A percentile compares a stretch with the other conserved stretches of the same genome.
These are phyloP conservation scores for Eutolmus rufibarbis DNA, from an alignment of 2,888 invertebrate species.

Conservation along the genomic window DNA sequence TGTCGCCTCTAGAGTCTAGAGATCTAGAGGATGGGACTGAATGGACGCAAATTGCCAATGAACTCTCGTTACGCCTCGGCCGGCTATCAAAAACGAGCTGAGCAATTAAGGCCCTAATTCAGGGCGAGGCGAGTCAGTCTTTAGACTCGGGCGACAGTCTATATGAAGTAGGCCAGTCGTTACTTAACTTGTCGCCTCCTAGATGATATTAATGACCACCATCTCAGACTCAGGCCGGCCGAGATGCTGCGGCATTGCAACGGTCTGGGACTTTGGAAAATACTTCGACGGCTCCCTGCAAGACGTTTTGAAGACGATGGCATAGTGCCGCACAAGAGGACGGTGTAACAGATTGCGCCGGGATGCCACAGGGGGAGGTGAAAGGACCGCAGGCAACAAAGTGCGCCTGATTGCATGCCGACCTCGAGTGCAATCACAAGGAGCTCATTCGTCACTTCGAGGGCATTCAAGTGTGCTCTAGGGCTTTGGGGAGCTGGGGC, in stretches of 20 bases:
- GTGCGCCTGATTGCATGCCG: conserved; percentile 10
- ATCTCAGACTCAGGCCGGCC: neutral
- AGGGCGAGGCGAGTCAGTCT: neutral
- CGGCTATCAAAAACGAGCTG: neutral
- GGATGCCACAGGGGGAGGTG: neutral
- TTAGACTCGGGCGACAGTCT: neutral
- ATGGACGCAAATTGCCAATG: conserved; percentile 29
- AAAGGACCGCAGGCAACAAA: neutral
- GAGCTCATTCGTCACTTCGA: conserved; percentile 30
- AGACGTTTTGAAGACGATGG: neutral
- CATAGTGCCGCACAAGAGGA: neutral
- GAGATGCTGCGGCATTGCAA: neutral
- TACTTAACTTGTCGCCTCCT: conserved; percentile 30
- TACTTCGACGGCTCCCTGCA: neutral
- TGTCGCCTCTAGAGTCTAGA: neutral
- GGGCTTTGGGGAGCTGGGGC: neutral
- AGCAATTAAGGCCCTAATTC: conserved; percentile 40
- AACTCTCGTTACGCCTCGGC: neutral
- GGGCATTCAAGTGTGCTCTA: neutral
- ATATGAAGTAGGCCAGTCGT: conserved; percentile 20
- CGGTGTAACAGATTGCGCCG: neutral
- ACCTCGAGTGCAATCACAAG: conserved; percentile 11
- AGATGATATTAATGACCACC: conserved; percentile 9
- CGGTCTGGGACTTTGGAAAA: neutral
- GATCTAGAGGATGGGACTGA: neutral